A percentile compares a stretch with the other conserved stretches of the same genome.
These are phyloP conservation scores for Ylistrum balloti DNA, from an alignment of 1,140 invertebrate species.

Conservation along the genomic window DNA sequence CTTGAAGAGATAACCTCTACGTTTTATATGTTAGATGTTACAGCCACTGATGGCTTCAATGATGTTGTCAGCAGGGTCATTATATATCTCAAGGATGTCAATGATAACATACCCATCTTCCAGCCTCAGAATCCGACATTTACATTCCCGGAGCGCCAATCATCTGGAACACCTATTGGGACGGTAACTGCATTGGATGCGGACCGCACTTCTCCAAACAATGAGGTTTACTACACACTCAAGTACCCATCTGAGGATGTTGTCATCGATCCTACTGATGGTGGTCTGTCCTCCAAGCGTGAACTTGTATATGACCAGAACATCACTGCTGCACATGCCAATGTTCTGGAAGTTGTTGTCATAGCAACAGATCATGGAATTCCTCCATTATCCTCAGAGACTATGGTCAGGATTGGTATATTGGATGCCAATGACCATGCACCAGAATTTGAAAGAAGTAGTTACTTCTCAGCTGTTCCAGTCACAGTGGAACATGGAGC, in stretches of 20 bases:
- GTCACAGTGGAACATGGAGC: constrained; percentile 89
- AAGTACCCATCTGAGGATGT: constrained; percentile 95
- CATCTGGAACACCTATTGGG: constrained; percentile 88
- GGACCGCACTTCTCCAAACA: constrained; percentile 95
- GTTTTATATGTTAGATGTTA: constrained; percentile 90
- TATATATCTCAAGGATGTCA: constrained; percentile 92
- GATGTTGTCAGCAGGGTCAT: constrained; percentile 88
- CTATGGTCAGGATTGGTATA: constrained; percentile 74
- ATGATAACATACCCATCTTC: constrained; percentile 79
- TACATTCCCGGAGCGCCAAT: constrained; percentile 88
- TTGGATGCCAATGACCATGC: constrained; percentile 79
- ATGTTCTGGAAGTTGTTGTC: constrained; percentile 92
- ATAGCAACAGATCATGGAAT: constrained; percentile 97
- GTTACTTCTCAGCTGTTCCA: constrained; percentile 86
- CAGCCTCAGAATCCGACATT: constrained; percentile 66
- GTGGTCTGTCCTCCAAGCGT: constrained; percentile 93
- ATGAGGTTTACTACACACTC: constrained; percentile 93
- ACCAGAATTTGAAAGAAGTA: constrained; percentile 76
- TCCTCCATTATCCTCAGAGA: constrained; percentile 89
- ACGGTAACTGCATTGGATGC: constrained; percentile 94
- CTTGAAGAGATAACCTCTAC: constrained; percentile 85
- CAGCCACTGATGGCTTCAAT: constrained; percentile 89
- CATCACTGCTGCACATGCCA: constrained; percentile 88
- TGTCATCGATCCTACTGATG: constrained; percentile 93
- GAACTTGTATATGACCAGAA: constrained; percentile 92